phyloP scores from a whole-genome alignment of 2,797 vertebrate genomes.

The Channa striata region DNA sequence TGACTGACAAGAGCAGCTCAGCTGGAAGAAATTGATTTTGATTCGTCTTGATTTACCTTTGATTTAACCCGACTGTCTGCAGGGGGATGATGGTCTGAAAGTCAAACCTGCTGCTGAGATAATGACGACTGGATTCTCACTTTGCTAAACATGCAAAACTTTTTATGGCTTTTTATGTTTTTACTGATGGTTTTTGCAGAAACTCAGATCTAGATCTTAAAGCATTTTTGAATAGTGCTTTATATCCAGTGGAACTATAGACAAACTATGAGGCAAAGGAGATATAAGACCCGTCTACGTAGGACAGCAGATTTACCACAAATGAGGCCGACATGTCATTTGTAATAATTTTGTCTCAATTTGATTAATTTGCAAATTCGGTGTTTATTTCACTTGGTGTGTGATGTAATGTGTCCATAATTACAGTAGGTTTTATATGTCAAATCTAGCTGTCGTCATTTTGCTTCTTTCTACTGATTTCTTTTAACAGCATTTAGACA shows the following conservation, averaged over 20 bases:
- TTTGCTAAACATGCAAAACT: not conserved
- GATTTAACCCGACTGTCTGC: not conserved
- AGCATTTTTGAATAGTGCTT: not conserved
- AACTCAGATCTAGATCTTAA: not conserved
- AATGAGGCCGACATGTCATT: too few relatives aligned
- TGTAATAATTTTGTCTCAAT: too few relatives aligned
- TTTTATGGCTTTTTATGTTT: not conserved
- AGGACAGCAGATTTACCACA: too few relatives aligned
- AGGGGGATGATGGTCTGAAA: not conserved
- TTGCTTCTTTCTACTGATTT: too few relatives aligned
- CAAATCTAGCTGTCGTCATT: too few relatives aligned
- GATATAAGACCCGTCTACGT: too few relatives aligned
- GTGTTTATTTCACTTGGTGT: too few relatives aligned
- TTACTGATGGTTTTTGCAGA: not conserved
- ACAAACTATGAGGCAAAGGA: too few relatives aligned
- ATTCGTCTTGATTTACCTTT: constrained; percentile 2
- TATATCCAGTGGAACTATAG: not conserved
- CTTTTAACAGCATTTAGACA: too few relatives aligned
- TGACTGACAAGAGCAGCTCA: constrained; percentile 55
- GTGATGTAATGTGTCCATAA: too few relatives aligned
- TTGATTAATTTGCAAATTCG: too few relatives aligned
- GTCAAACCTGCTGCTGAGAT: not conserved
- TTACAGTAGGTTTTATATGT: too few relatives aligned
- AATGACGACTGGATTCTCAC: not conserved
- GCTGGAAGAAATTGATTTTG: constrained; percentile 48